Percentiles rank a stretch among this genome's conserved stretches.
These are phyloP conservation scores for Palythoa grandis DNA, from an alignment of 92 coral and sea anemone genomes.

Conservation along the genomic window DNA sequence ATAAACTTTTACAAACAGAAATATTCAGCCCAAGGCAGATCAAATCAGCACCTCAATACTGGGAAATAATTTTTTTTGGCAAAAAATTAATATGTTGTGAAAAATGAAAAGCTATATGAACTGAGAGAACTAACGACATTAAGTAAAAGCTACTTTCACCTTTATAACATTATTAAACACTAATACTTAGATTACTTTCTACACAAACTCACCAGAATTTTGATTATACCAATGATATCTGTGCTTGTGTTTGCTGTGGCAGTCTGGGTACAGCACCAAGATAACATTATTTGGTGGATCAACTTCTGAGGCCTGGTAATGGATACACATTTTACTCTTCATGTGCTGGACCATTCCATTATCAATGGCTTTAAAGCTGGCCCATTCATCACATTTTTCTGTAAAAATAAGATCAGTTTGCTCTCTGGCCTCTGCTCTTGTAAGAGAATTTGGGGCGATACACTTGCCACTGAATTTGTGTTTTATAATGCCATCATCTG, in stretches of 20 bases:
- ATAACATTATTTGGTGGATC: conserved; percentile 67
- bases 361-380: conserved; percentile 58
- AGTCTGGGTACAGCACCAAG: conserved; percentile 52
- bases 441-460: conserved; percentile 41
- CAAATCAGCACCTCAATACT: no score
- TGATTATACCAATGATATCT: conserved; percentile 61
- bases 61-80: no score
- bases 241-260: conserved; percentile 52
- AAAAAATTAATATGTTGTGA: no score
- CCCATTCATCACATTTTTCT: conserved; percentile 57
- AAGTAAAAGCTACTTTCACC: no score
- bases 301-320: conserved; percentile 50
- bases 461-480: conserved; percentile 64
- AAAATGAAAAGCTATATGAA: no score
- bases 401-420: conserved; percentile 48
- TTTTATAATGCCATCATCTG: conserved; percentile 59
- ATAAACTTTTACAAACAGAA: no score
- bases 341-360: conserved; percentile 70
- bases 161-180: no score
- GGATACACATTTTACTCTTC: conserved; percentile 66
- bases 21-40: no score
- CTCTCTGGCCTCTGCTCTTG: conserved; percentile 37
- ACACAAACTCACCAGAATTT: neutral
- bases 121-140: no score
- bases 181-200: no score